phyloP scores from a whole-genome alignment of 2,888 invertebrate genomes.

The Euplexia lucipara region DNA sequence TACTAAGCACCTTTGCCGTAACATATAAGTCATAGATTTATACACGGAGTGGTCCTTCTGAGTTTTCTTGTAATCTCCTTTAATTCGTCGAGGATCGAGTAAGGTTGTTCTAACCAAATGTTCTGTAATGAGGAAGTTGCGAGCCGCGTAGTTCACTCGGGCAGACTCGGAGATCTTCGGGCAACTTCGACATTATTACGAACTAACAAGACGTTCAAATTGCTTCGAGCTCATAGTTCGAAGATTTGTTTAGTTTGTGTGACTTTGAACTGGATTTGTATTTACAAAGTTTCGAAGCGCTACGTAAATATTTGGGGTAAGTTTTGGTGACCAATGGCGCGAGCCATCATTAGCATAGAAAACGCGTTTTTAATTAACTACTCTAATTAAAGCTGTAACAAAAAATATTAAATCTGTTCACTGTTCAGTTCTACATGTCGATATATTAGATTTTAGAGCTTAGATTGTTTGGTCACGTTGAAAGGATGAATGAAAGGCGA shows the following conservation, averaged over 20 bases:
- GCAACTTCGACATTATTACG: conserved; percentile 31
- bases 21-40: too few relatives aligned
- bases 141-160: conserved; percentile 32
- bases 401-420: too few relatives aligned
- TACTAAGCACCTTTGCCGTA: too few relatives aligned
- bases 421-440: too few relatives aligned
- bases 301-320: neutral
- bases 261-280: neutral
- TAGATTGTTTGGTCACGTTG: too few relatives aligned
- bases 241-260: conserved; percentile 20
- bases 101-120: conserved; percentile 54
- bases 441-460: too few relatives aligned
- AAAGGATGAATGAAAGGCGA: too few relatives aligned
- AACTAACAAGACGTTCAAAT: conserved; percentile 45
- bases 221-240: conserved; percentile 24
- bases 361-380: neutral
- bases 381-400: too few relatives aligned
- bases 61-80: neutral
- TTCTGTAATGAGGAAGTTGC: conserved; percentile 59
- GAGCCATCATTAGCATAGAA: neutral
- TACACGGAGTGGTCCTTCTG: conserved; percentile 40
- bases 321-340: neutral
- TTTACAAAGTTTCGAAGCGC: conserved; percentile 13
- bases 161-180: conserved; percentile 16
- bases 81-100: conserved; percentile 21